Evolutionary conservation across 2,113 vertebrate genomes (phyloP).

Genomic region (Salminus brasiliensis): DNA sequence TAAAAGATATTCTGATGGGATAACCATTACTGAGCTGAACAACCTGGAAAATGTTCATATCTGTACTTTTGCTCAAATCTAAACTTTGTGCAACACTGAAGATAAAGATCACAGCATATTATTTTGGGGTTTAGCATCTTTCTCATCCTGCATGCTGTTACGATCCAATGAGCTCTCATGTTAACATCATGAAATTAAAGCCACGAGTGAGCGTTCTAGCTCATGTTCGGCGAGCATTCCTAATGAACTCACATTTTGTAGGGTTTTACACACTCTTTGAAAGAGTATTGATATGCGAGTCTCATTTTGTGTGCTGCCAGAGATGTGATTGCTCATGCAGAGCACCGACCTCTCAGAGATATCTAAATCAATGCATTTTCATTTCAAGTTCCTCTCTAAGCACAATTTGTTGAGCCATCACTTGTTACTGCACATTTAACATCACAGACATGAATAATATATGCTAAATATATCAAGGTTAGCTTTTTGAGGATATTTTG

Average conservation of each 20-base stretch:
- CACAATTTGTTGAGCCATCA: neutral
- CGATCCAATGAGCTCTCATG: neutral
- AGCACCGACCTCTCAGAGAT: conserved; percentile 9
- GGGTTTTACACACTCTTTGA: conserved; percentile 24
- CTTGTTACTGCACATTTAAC: neutral
- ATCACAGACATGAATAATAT: neutral
- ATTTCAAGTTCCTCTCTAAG: conserved; percentile 1
- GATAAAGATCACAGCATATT: neutral
- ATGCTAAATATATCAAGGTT: neutral
- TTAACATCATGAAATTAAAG: conserved; percentile 21
- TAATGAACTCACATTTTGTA: conserved; percentile 9
- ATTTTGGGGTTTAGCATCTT: conserved; percentile 11
- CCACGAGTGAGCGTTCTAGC: neutral
- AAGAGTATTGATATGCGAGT: conserved; percentile 33
- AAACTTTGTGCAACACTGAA: neutral
- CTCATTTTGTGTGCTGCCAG: neutral
- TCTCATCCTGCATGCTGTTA: neutral
- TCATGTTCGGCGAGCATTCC: neutral
- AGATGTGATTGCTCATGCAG: conserved; percentile 12
- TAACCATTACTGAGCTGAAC: too few species aligned
- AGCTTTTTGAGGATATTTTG: neutral
- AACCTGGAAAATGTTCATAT: too few species aligned
- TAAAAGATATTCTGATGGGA: too few species aligned
- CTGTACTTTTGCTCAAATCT: neutral
- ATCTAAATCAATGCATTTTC: conserved; percentile 37